Conservation (phyloP, 2,113 vertebrate species). For the Pluvialis apricaria region DNA sequence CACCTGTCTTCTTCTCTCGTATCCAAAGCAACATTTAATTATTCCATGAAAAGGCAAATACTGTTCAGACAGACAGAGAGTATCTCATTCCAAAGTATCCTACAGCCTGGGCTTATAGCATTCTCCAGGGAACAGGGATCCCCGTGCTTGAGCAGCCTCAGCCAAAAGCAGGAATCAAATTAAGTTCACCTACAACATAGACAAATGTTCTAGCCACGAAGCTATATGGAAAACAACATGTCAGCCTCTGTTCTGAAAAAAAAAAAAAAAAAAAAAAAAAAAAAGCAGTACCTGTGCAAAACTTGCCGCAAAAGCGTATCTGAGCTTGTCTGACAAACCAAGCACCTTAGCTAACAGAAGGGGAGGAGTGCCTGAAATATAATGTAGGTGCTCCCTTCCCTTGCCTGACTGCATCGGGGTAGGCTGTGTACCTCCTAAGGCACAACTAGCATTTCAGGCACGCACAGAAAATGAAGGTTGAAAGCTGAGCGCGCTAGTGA, state of each 20-base stretch:
- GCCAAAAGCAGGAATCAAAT: neutral
- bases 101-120: neutral
- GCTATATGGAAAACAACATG: neutral
- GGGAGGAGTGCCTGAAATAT: neutral
- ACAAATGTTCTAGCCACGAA: neutral
- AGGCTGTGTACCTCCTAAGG: neutral
- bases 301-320: neutral
- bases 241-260: neutral
- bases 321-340: neutral
- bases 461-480: neutral
- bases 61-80: neutral
- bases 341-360: neutral
- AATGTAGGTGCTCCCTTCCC: neutral
- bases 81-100: neutral
- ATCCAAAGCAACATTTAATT: neutral
- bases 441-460: neutral
- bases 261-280: slow-evolving; percentile 12
- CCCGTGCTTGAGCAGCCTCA: neutral
- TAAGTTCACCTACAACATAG: neutral
- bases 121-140: neutral
- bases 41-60: neutral
- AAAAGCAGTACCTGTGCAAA: neutral
- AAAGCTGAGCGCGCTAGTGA: neutral
- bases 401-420: neutral
- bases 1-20: neutral